These are phyloP conservation scores for Mechanitis messenoides DNA, from an alignment of 2,888 invertebrate species.

Conservation along the genomic window DNA sequence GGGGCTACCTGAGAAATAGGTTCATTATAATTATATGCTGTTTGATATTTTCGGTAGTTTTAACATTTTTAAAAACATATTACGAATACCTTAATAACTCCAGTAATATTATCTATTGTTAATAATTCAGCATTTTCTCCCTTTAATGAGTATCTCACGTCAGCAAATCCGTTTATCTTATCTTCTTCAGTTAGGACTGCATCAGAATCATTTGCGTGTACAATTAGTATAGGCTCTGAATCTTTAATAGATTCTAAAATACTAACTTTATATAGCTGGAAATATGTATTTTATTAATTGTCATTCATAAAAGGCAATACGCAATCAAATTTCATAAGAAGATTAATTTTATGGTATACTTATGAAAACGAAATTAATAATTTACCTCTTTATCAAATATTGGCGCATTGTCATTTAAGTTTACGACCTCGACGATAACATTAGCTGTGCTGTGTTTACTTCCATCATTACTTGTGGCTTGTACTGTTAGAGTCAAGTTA, in stretches of 20 bases:
- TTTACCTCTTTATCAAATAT: slow-evolving; percentile 79
- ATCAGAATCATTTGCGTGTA: slow-evolving; percentile 84
- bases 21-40: not conserved
- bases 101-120: slow-evolving; percentile 81
- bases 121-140: slow-evolving; percentile 86
- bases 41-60: too few species aligned
- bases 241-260: slow-evolving; percentile 82
- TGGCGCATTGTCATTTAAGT: slow-evolving; percentile 88
- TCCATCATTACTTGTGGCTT: slow-evolving; percentile 72
- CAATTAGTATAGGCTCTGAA: slow-evolving; percentile 80
- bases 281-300: too few species aligned
- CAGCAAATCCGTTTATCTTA: slow-evolving; percentile 79
- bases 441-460: slow-evolving; percentile 80
- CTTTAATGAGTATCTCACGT: slow-evolving; percentile 81
- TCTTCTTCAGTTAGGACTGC: slow-evolving; percentile 77
- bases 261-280: slow-evolving; percentile 80
- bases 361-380: not conserved
- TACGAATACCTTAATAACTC: slow-evolving; percentile 76
- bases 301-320: too few species aligned
- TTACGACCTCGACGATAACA: slow-evolving; percentile 82
- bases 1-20: slow-evolving; percentile 65
- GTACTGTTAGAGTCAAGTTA: slow-evolving; percentile 75
- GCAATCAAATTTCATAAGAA: slow-evolving; percentile 31
- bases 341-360: not conserved
- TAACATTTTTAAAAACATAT: not conserved